Evolutionary conservation across 2,888 invertebrate species (phyloP).

Genomic region (Alloplasta piceator): DNA sequence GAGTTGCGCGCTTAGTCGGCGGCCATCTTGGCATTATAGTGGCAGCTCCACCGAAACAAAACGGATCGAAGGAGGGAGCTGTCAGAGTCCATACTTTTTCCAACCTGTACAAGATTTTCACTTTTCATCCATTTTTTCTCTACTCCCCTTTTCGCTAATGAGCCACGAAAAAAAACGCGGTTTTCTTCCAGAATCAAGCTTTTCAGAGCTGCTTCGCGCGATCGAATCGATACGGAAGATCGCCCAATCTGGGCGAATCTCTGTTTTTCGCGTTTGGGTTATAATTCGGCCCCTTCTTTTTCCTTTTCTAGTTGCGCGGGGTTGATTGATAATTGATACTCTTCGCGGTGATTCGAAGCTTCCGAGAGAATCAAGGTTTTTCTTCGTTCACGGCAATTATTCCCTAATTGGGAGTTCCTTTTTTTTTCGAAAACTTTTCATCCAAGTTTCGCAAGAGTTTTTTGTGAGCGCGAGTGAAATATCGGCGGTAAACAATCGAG

Average conservation of each 20-base stretch:
- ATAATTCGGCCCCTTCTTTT: too few species aligned
- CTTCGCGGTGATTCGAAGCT: not conserved
- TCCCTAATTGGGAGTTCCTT: not conserved
- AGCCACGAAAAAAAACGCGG: not conserved
- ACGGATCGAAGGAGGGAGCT: constrained; percentile 65
- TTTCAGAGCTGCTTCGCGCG: constrained; percentile 7
- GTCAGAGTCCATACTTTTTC: constrained; percentile 65
- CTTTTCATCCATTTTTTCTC: constrained; percentile 32
- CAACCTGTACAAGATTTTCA: constrained; percentile 8
- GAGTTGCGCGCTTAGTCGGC: constrained; percentile 49
- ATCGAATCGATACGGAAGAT: constrained; percentile 41
- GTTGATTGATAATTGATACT: too few species aligned
- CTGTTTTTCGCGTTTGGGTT: too few species aligned
- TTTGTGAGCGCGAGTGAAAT: constrained; percentile 19
- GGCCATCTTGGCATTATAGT: constrained; percentile 67
- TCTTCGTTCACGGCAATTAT: not conserved
- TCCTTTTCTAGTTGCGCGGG: too few species aligned
- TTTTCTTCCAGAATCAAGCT: not conserved
- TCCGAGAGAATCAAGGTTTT: constrained; percentile 1
- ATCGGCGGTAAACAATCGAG: constrained; percentile 46
- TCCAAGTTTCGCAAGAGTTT: not conserved
- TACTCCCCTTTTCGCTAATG: not conserved
- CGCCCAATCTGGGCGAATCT: too few species aligned
- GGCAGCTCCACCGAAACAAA: constrained; percentile 40
- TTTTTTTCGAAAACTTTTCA: not conserved